phyloP scores from a whole-genome alignment of 1,140 invertebrate genomes.

The Coptotermes formosanus region DNA sequence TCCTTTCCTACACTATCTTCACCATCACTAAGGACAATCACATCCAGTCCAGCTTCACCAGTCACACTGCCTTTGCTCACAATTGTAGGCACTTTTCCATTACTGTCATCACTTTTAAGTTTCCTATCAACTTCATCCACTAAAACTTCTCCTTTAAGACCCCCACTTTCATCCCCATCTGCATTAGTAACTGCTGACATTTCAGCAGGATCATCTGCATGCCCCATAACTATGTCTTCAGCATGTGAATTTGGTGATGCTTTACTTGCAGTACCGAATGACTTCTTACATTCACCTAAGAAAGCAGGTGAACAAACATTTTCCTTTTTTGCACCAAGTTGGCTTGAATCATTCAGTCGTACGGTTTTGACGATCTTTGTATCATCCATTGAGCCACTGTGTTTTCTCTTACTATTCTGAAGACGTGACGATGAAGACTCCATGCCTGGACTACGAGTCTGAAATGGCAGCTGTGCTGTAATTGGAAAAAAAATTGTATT shows the following conservation, averaged over 20 bases:
- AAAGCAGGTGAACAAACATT: background rate
- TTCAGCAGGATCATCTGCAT: background rate
- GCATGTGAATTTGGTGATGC: background rate
- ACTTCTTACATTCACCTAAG: background rate
- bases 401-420: slow-evolving; percentile 29
- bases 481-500: background rate
- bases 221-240: background rate
- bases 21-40: background rate
- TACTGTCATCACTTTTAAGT: background rate
- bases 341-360: background rate
- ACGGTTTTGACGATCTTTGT: slow-evolving; percentile 21
- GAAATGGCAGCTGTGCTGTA: slow-evolving; percentile 31
- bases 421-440: slow-evolving; percentile 9
- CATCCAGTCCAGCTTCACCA: background rate
- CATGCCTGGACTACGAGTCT: slow-evolving; percentile 12
- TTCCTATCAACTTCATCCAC: background rate
- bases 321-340: slow-evolving; percentile 10
- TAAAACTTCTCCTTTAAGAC: background rate
- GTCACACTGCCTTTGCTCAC: background rate
- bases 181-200: background rate
- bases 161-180: background rate
- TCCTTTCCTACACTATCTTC: background rate
- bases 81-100: background rate
- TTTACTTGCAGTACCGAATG: background rate
- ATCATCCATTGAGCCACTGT: slow-evolving; percentile 22